Base-by-base conservation (phyloP, 2,888 invertebrate species). In the Plebejus melissa region DNA sequence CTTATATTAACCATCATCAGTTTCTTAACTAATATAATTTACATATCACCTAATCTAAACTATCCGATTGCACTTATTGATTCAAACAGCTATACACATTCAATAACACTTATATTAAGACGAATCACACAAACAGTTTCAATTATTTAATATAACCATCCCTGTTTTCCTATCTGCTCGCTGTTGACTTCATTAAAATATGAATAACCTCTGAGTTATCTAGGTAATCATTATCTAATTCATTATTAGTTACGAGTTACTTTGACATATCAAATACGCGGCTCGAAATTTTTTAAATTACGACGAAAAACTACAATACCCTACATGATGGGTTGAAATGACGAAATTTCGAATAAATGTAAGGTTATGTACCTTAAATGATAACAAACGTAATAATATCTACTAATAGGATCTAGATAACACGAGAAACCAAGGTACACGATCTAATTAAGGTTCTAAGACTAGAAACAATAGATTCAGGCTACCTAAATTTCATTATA, bases 191-290 rank as follows among this genome's bases (percentile, higher is more conserved):
- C 82, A 86, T 85, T 88, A 83, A 85, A 85, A 85, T 88, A 88
- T 86, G 83, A 89, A 86, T 90, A 87, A 89, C 86, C 86, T 89
- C 85, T 87, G 88, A 87, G 86, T 90, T 90, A 91, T 87, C 92
- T 93, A 90, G 88, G 85, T 90, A 86, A 86, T 89, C 80, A 83
- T 86, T 90, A 92, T 86, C 91, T 93, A 90, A 90, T 72, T 89
- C 88, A 90, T 91, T 90, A 91, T 92, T 22, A 22, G 22, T 22
- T 86, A 91, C 91, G 91, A 88, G 82, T 92, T 93, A 93, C 93
- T 91, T 93, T 93, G 92, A 93, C 93, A 93, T 93, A 93, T 93
- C 87, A 89, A 91, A 88, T 89, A 93, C 93, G 93, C 93, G 93
- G 93, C 93, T 93, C 93, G 92, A 93, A 92, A 90, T 91, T 85